Evolutionary conservation across 2,888 invertebrate species (phyloP).

Genomic region (Noctua fimbriata): DNA sequence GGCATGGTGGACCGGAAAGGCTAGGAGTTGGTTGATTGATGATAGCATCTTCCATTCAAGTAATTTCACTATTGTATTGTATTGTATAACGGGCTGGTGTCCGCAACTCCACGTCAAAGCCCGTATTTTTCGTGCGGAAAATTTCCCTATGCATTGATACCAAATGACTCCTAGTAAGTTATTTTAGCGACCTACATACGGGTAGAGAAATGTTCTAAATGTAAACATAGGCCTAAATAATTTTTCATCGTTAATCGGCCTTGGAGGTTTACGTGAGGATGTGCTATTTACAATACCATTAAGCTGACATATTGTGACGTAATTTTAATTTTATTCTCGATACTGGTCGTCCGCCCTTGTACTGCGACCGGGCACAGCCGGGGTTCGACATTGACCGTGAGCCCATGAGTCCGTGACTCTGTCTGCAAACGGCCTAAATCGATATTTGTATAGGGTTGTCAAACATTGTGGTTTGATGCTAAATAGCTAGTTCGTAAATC

Average conservation of each 20-base stretch:
- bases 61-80: background rate
- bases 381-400: constrained; percentile 71
- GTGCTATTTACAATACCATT: constrained; percentile 33
- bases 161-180: background rate
- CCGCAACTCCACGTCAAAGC: too few species aligned
- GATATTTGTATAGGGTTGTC: constrained; percentile 64
- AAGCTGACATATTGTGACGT: constrained; percentile 14
- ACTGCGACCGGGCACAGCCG: constrained; percentile 25
- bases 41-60: background rate
- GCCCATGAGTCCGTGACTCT: constrained; percentile 39
- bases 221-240: background rate
- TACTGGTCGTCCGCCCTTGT: constrained; percentile 46
- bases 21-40: background rate
- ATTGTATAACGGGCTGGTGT: too few species aligned
- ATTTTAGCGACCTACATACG: background rate
- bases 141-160: background rate
- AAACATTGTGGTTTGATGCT: constrained; percentile 18
- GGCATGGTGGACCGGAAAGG: too few species aligned
- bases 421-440: constrained; percentile 65
- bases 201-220: background rate
- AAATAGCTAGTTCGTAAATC: constrained; percentile 10
- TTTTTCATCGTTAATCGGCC: background rate
- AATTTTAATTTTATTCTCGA: constrained; percentile 39
- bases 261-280: constrained; percentile 32
- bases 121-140: too few species aligned